A percentile compares a stretch with the other conserved stretches of the same genome.
These are phyloP conservation scores for Drosophila prolongata DNA, from an alignment of 2,888 invertebrate genomes.

Conservation along the genomic window DNA sequence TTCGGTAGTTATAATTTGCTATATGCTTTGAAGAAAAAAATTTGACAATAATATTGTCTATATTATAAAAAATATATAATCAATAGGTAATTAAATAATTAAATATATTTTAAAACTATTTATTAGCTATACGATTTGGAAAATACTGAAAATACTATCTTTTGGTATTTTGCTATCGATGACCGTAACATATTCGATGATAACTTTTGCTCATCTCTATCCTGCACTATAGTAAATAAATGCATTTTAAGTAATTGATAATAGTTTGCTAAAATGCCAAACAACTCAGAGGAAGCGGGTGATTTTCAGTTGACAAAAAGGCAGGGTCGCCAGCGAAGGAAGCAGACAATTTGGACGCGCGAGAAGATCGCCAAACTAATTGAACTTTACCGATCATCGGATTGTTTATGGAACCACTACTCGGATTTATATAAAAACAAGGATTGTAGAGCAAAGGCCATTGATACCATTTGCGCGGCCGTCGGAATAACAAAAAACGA, in stretches of 20 bases:
- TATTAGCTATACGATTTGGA: background rate
- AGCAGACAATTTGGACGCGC: slow-evolving; percentile 77
- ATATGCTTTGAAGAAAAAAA: too few relatives aligned
- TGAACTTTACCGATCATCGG: slow-evolving; percentile 78
- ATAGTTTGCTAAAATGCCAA: slow-evolving; percentile 35
- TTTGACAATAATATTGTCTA: too few relatives aligned
- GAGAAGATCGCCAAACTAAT: slow-evolving; percentile 81
- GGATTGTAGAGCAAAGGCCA: slow-evolving; percentile 77
- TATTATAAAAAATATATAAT: too few relatives aligned
- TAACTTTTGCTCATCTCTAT: background rate
- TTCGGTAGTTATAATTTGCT: too few relatives aligned
- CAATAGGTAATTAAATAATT: too few relatives aligned
- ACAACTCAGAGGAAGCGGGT: slow-evolving; percentile 5
- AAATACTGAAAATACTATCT: background rate
- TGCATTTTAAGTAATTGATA: slow-evolving; percentile 1
- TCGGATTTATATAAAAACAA: slow-evolving; percentile 82
- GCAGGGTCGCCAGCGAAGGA: slow-evolving; percentile 45
- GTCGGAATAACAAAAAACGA: slow-evolving; percentile 79
- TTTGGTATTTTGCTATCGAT: background rate
- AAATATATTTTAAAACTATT: background rate
- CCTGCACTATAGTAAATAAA: slow-evolving; percentile 1
- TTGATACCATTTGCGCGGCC: slow-evolving; percentile 74
- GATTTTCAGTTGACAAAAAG: slow-evolving; percentile 12
- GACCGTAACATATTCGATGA: background rate
- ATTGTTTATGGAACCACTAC: slow-evolving; percentile 83